Conservation (phyloP, 2,888 invertebrate species). For the Clanis bilineata region DNA sequence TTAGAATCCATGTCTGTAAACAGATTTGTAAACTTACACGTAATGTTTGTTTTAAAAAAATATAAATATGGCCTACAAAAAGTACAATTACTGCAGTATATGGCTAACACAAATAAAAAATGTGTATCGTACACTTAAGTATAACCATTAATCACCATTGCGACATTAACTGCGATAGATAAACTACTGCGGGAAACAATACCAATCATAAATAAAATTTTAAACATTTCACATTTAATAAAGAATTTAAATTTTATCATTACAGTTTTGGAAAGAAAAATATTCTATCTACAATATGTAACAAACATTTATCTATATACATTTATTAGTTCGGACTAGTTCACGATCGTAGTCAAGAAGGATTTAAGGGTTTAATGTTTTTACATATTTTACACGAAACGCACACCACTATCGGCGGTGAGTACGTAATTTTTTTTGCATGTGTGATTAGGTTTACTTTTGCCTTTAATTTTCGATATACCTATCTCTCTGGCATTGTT, state of each 20-base stretch:
- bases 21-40: conserved; percentile 76
- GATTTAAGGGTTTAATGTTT: conserved; percentile 46
- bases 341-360: conserved; percentile 73
- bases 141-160: conserved; percentile 53
- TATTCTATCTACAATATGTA: conserved; percentile 81
- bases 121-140: conserved; percentile 58
- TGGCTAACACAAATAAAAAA: conserved; percentile 58
- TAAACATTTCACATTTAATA: conserved; percentile 66
- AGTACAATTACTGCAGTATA: conserved; percentile 61
- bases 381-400: conserved; percentile 70
- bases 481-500: no score
- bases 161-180: conserved; percentile 47
- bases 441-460: conserved; percentile 32
- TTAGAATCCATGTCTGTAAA: conserved; percentile 79
- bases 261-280: conserved; percentile 77
- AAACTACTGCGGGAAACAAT: conserved; percentile 65
- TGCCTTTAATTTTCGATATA: no score
- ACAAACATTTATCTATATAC: conserved; percentile 82
- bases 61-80: conserved; percentile 78
- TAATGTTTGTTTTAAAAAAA: conserved; percentile 75
- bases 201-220: conserved; percentile 67
- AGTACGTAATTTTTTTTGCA: conserved; percentile 35
- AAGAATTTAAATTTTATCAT: conserved; percentile 61
- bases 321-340: conserved; percentile 80
- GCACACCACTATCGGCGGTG: conserved; percentile 53